Percentiles rank a stretch among this genome's conserved stretches.
phyloP scores from a whole-genome alignment of 2,797 vertebrate genomes.

The Cetoscarus ocellatus region DNA sequence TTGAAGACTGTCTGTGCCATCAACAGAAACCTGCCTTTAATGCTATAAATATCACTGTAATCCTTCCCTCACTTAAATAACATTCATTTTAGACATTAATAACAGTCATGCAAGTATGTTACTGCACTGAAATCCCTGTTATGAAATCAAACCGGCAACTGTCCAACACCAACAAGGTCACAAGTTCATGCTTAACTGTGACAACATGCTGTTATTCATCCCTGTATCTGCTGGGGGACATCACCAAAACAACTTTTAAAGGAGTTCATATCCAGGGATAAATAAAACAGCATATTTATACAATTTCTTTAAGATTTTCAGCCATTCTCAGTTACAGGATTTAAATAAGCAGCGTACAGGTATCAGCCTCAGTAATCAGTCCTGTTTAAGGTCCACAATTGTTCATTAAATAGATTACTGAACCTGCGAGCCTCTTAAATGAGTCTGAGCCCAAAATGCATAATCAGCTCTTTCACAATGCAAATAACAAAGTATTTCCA shows the following conservation, averaged over 20 bases:
- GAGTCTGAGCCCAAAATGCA: slow-evolving; percentile 10
- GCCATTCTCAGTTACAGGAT: neutral
- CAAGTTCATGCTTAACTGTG: neutral
- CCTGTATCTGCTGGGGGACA: neutral
- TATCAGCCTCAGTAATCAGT: slow-evolving; percentile 22
- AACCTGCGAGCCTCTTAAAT: slow-evolving; percentile 1
- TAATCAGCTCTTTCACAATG: slow-evolving; percentile 12
- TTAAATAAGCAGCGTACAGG: neutral
- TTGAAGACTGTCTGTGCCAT: no score
- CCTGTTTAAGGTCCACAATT: slow-evolving; percentile 8
- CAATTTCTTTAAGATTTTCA: neutral
- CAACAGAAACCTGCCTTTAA: neutral
- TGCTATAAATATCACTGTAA: neutral
- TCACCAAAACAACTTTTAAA: neutral
- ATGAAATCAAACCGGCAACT: neutral
- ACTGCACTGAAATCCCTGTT: neutral
- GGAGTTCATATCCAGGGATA: neutral
- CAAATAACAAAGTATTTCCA: neutral
- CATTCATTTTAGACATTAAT: neutral
- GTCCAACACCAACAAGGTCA: slow-evolving; percentile 5
- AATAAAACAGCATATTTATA: neutral
- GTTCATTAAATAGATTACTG: slow-evolving; percentile 19
- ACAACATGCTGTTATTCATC: neutral
- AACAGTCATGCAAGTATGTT: neutral
- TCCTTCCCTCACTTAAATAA: neutral